Evolutionary conservation across 2,888 invertebrate genomes (phyloP), one percentile per base, ranked within the genome.

Genomic region (Callyntrura sp.): DNA sequence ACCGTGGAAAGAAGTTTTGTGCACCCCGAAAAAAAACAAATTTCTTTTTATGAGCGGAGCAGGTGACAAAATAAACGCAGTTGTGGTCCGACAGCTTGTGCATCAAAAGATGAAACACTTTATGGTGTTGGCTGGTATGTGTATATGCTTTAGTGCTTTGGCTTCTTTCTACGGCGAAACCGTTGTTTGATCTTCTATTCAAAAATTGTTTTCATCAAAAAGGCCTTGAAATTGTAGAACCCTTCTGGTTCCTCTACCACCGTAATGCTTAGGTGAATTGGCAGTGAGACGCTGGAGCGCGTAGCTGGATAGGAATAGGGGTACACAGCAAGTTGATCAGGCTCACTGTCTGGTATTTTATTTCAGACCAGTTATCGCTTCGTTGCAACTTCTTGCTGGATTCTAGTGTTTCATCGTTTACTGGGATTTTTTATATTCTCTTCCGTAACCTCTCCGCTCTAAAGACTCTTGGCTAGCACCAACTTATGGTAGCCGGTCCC

Each of bases 191-290:
- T 43, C 5, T 45, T 45, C 45, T 70, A 17, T 70, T 17, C 45
- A 1, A 45, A 70, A 45, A 3, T 2, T 45, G 3, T 17, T 70
- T 57, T 57, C 17, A 5, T 14, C 23, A 17, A 28, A 68, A 70
- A 65, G 65, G 35, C 85, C 85, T 86, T 86, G 85, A 86, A 86
- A 85, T 43, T 20, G 45, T 60, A 78, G 78, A 62, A 60, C 9
- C 60, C n/a, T 55, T 62, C 28, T 28, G 45, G 62, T 11, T 43
- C 17, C 25, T 55, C 28, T 78, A 6, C 25, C n/a, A 43, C 20
- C 20, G 51, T 76, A 62, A 86, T 79, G 86, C 57, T 78, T 78
- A 25, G 55, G 14, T 78, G n/a, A 43, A n/a, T 88, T 88, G 70
- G 79, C 79, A 86, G 79, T 86, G 79, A 81, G 70, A 68, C 68